phyloP scores from a whole-genome alignment of 92 coral and sea anemone species.

The Diadumene lineata region DNA sequence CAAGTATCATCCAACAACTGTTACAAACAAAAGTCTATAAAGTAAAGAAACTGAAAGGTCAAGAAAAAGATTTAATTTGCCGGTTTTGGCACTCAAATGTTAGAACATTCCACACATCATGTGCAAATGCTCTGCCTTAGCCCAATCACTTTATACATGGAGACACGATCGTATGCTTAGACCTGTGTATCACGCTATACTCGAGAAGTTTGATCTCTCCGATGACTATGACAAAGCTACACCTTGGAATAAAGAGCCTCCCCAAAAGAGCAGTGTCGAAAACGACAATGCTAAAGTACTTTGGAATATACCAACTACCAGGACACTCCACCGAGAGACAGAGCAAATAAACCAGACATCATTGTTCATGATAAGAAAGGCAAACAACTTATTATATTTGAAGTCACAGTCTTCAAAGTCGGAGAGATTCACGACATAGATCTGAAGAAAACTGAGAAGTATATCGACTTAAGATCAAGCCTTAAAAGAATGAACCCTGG shows the following conservation, averaged over 20 bases:
- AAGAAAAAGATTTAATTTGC: neutral
- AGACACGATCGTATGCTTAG: neutral
- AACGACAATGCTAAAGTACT: conserved; percentile 1
- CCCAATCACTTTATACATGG: neutral
- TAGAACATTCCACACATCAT: neutral
- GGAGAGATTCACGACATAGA: neutral
- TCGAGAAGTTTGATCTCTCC: neutral
- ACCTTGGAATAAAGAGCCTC: conserved; percentile 4
- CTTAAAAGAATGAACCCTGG: conserved; percentile 3
- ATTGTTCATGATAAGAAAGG: neutral
- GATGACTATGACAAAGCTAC: neutral
- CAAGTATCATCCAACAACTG: neutral
- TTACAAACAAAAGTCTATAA: neutral
- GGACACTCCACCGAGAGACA: neutral
- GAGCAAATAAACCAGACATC: neutral
- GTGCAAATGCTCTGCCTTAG: neutral
- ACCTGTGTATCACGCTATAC: neutral
- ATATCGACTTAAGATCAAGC: too few relatives aligned
- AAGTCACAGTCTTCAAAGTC: neutral
- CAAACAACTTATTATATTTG: neutral
- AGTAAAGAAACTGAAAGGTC: neutral
- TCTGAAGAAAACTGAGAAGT: neutral
- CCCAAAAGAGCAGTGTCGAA: neutral
- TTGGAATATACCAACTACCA: neutral
- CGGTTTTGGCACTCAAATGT: neutral